Evolutionary conservation across 2,113 vertebrate species (phyloP).

Genomic region (Phoxinus phoxinus): DNA sequence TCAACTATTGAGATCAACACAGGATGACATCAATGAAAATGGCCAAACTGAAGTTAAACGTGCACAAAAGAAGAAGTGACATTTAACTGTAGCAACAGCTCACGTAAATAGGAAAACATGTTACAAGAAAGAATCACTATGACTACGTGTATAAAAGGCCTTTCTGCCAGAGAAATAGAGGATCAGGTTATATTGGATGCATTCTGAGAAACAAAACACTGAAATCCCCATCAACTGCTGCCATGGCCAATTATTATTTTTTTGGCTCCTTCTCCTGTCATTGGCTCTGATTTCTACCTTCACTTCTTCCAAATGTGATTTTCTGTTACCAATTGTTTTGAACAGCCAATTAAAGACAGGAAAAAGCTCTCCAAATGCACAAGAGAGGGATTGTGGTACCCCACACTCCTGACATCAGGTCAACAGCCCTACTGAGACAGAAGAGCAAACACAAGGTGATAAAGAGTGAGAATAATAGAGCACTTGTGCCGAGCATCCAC

Average conservation of each 20-base stretch:
- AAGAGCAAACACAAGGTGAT: constrained; percentile 13
- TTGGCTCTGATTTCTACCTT: background rate
- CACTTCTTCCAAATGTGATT: background rate
- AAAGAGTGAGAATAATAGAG: background rate
- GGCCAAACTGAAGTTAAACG: background rate
- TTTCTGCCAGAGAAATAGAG: background rate
- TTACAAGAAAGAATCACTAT: background rate
- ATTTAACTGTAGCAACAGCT: background rate
- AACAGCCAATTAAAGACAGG: background rate
- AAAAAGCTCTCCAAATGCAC: background rate
- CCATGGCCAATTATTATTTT: background rate
- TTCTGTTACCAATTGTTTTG: constrained; percentile 21
- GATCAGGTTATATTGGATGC: background rate
- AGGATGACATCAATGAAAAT: background rate
- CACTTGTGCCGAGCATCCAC: constrained; percentile 5
- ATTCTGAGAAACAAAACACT: background rate
- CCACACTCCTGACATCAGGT: constrained; percentile 10
- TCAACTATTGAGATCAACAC: background rate
- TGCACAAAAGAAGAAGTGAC: background rate
- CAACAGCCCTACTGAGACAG: constrained; percentile 19
- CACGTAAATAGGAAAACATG: background rate
- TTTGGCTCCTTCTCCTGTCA: constrained; percentile 6
- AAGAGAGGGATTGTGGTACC: constrained; percentile 15
- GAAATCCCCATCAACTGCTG: constrained; percentile 16
- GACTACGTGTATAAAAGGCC: background rate